Base-by-base conservation (phyloP, 1,140 invertebrate genomes). In the Drosophila grimshawi region DNA sequence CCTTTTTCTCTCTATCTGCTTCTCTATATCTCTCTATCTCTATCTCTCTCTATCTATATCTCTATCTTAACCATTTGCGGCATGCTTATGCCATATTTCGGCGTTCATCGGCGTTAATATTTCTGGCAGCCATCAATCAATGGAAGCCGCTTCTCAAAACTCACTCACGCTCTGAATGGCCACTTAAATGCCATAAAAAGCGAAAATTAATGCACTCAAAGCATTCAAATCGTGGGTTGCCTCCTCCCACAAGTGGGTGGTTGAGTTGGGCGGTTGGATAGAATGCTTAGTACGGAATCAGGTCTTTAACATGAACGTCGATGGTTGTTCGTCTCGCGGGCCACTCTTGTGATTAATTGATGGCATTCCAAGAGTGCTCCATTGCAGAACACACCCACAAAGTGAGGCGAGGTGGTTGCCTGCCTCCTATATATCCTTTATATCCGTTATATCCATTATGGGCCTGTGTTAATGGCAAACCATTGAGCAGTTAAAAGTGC, bases 161-260 rank as follows among this genome's bases (percentile, higher is more conserved):
- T 53, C 10, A 11, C 37, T 53, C 10, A 33, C 19, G 5, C 61
- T 29, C n/a, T 59, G 56, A 79, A 81, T 83, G 80, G 70, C 82
- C 82, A 88, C 82, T 88, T 83, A 71, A 71, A 82, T 77, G 81
- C 64, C 57, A 72, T 72, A 75, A 78, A 86, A 86, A 76, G 81
- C 83, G 83, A 77, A 86, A 86, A 86, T 86, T 86, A 88, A 86
- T 86, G 85, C 83, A 88, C 76, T 88, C 61, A 88, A 88, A 68
- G 68, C 79, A 86, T 86, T 86, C 60, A 76, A 86, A 77, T 71
- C 64, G 65, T 65, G 55, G 11, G 19, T 19, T 19, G 19, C 19
- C 19, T 19, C 19, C 19, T 19, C 19, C 19, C 19, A 19, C 19
- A 19, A 19, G 19, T 19, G 19, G 19, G 19, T 19, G 19, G 19